phyloP scores from a whole-genome alignment of 2,113 vertebrate species.

The Phalacrocorax pelagicus region DNA sequence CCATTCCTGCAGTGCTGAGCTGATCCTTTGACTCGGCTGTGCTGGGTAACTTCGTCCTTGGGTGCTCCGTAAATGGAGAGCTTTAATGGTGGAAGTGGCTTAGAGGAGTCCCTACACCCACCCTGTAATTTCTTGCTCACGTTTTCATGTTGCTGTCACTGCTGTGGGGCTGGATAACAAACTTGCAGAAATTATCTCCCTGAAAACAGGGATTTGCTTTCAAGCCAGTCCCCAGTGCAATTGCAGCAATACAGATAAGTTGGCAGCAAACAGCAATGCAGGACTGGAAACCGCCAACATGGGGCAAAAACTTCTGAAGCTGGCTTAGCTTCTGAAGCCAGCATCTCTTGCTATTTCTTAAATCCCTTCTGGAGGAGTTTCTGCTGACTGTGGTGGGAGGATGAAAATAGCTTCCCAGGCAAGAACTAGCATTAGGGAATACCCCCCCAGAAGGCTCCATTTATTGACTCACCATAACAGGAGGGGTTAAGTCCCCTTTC shows the following conservation, averaged over 20 bases:
- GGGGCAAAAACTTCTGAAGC: not conserved
- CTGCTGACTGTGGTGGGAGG: not conserved
- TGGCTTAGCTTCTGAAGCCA: not conserved
- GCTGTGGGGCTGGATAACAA: not conserved
- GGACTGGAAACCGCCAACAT: not conserved
- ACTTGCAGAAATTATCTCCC: not conserved
- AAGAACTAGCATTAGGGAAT: not conserved
- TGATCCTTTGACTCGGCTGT: not conserved
- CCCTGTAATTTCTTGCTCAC: not conserved
- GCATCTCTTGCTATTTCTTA: not conserved
- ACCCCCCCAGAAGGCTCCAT: not conserved
- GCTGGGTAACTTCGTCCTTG: not conserved
- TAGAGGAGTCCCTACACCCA: not conserved
- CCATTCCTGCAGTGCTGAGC: accelerated
- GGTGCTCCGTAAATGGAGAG: not conserved
- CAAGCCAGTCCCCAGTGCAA: not conserved
- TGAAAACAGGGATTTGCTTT: not conserved
- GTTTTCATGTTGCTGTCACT: not conserved
- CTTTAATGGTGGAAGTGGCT: not conserved
- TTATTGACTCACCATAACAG: not conserved
- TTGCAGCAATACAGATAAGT: not conserved
- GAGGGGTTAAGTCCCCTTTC: not conserved
- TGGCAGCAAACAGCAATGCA: not conserved
- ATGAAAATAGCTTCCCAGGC: not conserved
- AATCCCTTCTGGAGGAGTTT: not conserved